A percentile compares a stretch with the other conserved stretches of the same genome.
Conservation (phyloP, 2,888 invertebrate genomes). For the Autographa pulchrina region DNA sequence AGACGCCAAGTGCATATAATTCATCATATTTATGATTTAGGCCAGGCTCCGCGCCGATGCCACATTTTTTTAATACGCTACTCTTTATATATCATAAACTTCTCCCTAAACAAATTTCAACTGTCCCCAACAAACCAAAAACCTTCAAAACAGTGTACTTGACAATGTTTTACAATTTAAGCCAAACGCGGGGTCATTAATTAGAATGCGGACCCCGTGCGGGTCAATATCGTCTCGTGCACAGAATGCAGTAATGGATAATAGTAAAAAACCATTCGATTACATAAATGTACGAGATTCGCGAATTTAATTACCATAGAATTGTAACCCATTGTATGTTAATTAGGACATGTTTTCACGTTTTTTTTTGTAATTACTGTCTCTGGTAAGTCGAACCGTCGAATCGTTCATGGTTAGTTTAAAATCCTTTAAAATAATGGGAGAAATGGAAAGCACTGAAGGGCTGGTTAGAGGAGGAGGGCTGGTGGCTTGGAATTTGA, state of each 20-base stretch:
- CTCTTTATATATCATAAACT: background rate
- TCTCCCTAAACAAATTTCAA: background rate
- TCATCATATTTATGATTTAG: no score
- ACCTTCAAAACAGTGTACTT: slow-evolving; percentile 8
- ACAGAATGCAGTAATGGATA: slow-evolving; percentile 29
- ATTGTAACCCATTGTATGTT: slow-evolving; percentile 1
- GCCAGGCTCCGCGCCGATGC: background rate
- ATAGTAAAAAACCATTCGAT: slow-evolving; percentile 49
- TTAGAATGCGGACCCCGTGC: slow-evolving; percentile 71
- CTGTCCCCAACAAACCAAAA: background rate
- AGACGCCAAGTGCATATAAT: no score
- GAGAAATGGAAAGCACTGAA: no score
- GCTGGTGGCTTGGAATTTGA: no score
- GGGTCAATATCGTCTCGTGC: slow-evolving; percentile 69
- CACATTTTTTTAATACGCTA: background rate
- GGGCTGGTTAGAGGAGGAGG: no score
- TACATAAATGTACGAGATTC: slow-evolving; percentile 58
- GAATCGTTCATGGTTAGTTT: no score
- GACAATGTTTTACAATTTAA: slow-evolving; percentile 13
- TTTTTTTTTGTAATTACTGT: background rate
- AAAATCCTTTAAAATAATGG: no score
- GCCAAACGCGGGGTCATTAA: slow-evolving; percentile 54
- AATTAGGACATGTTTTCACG: slow-evolving; percentile 1
- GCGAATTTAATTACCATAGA: slow-evolving; percentile 39
- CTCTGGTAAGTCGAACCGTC: no score